phyloP scores from a whole-genome alignment of 92 coral and sea anemone species.

The Siderastrea radians region DNA sequence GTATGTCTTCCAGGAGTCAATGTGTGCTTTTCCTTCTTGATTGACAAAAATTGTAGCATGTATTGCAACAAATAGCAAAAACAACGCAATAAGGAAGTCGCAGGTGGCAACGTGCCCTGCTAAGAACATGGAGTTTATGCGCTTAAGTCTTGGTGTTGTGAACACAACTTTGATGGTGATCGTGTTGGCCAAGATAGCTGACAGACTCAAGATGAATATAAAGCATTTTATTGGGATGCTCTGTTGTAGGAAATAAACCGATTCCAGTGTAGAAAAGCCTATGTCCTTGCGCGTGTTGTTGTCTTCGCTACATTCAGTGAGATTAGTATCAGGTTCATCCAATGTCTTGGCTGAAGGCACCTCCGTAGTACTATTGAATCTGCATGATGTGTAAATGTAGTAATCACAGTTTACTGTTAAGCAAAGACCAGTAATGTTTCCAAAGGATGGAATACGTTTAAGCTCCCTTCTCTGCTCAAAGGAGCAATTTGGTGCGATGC shows the following conservation, averaged over 20 bases:
- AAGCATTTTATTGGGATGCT: conserved; percentile 11
- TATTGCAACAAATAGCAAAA: not conserved
- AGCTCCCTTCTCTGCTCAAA: not conserved
- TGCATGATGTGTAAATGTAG: not conserved
- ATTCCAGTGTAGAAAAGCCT: not conserved
- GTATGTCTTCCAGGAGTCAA: not conserved
- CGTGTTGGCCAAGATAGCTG: conserved; percentile 1
- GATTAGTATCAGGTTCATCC: not conserved
- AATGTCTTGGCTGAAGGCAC: not conserved
- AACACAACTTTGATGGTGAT: not conserved
- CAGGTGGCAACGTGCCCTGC: conserved; percentile 39
- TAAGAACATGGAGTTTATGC: conserved; percentile 17
- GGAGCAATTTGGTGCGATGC: not conserved
- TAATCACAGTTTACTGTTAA: not conserved
- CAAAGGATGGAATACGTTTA: not conserved
- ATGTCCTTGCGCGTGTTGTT: not conserved
- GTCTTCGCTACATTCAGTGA: not conserved
- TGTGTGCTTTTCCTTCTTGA: not conserved
- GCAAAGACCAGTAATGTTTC: conserved; percentile 4
- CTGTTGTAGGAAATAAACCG: not conserved
- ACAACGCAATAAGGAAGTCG: conserved; percentile 26
- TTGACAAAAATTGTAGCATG: not conserved
- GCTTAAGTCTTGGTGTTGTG: not conserved
- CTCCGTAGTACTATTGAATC: not conserved
- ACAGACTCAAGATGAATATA: conserved; percentile 25